Conservation (phyloP, 2,797 vertebrate species). For the Macrochelys suwanniensis region DNA sequence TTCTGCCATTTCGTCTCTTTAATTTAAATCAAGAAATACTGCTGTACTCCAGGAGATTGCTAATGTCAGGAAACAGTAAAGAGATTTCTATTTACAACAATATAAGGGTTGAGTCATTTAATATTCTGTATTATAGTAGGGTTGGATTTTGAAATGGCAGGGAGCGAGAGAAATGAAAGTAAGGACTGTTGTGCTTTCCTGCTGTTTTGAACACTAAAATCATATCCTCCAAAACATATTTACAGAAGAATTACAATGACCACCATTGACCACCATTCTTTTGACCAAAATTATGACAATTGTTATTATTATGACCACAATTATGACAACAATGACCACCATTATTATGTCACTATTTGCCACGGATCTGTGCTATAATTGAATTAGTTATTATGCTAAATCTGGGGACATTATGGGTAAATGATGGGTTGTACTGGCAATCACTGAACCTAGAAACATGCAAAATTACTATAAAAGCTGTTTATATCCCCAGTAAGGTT, state of each 20-base stretch:
- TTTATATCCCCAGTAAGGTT: not conserved
- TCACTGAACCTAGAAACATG: fast-evolving
- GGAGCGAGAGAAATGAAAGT: not conserved
- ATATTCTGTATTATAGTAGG: not conserved
- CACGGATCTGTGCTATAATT: not conserved
- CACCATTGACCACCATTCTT: not conserved
- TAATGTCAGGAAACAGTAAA: not conserved
- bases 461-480: not conserved
- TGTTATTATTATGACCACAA: too few species aligned
- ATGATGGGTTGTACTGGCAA: not conserved
- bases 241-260: not conserved
- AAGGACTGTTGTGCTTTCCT: not conserved
- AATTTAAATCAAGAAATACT: not conserved
- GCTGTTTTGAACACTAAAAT: not conserved
- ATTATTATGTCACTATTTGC: not conserved
- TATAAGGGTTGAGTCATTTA: not conserved
- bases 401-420: not conserved
- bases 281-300: too few species aligned
- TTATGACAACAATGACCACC: not conserved
- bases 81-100: not conserved
- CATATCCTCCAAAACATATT: not conserved
- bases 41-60: not conserved
- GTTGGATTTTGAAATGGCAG: not conserved
- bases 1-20: not conserved
- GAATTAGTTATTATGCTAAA: not conserved